These are phyloP conservation scores for Tauraco hartlaubi DNA, from an alignment of 2,797 vertebrate species.

Conservation along the genomic window DNA sequence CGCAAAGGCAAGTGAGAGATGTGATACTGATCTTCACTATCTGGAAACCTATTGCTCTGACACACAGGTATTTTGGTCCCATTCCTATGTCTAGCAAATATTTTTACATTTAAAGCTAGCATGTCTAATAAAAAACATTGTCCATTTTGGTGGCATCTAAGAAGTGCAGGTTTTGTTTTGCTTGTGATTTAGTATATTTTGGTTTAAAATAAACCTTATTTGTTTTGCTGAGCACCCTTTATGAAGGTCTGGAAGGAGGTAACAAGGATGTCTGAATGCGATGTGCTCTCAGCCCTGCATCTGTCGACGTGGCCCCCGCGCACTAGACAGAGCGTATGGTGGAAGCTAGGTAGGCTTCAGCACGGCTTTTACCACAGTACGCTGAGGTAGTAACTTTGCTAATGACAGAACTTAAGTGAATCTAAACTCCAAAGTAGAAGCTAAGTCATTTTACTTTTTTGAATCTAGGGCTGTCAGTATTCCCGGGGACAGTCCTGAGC, in stretches of 20 bases:
- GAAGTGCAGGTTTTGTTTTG: background rate
- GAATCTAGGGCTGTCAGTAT: background rate
- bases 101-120: background rate
- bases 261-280: background rate
- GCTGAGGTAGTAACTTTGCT: background rate
- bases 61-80: background rate
- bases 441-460: background rate
- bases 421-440: background rate
- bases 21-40: background rate
- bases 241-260: background rate
- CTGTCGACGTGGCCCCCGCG: background rate
- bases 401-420: background rate
- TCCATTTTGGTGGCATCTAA: background rate
- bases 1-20: background rate
- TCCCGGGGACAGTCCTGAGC: background rate
- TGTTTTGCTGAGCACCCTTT: background rate
- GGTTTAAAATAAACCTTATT: background rate
- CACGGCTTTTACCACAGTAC: background rate
- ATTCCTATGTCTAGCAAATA: background rate
- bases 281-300: background rate
- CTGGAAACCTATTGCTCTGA: background rate
- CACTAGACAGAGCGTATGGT: rapidly evolving
- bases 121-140: background rate
- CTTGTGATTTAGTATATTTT: background rate
- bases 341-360: background rate